Conservation (phyloP, 2,113 vertebrate genomes). For the Eptesicus fuscus region DNA sequence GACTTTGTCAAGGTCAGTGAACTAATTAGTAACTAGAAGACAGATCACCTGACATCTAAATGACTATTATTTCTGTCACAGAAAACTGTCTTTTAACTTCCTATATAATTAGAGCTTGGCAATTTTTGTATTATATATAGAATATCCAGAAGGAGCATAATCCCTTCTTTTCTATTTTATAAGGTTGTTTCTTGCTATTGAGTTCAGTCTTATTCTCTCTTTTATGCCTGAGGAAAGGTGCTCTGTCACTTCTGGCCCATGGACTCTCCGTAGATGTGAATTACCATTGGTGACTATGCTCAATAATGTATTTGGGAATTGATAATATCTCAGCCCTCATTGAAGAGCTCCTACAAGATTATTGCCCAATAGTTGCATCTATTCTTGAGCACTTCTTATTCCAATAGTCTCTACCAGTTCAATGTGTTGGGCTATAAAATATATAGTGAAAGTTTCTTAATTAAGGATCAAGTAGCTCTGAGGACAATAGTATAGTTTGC, state of each 20-base stretch:
- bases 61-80: neutral
- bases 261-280: neutral
- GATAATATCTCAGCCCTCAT: neutral
- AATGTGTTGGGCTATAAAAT: neutral
- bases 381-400: neutral
- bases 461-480: neutral
- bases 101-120: neutral
- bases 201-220: neutral
- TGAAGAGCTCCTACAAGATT: neutral
- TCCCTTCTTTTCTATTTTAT: neutral
- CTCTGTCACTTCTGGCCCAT: neutral
- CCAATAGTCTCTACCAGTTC: neutral
- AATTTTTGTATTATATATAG: neutral
- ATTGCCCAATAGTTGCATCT: neutral
- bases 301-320: neutral
- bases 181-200: neutral
- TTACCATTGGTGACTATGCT: neutral
- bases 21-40: neutral
- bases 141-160: neutral
- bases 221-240: neutral
- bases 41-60: neutral
- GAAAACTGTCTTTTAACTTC: neutral
- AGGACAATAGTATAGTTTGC: neutral
- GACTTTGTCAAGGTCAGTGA: neutral
- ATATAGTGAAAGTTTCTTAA: neutral